Conservation (phyloP, 2,888 invertebrate species). For the Cynaeus angustus region DNA sequence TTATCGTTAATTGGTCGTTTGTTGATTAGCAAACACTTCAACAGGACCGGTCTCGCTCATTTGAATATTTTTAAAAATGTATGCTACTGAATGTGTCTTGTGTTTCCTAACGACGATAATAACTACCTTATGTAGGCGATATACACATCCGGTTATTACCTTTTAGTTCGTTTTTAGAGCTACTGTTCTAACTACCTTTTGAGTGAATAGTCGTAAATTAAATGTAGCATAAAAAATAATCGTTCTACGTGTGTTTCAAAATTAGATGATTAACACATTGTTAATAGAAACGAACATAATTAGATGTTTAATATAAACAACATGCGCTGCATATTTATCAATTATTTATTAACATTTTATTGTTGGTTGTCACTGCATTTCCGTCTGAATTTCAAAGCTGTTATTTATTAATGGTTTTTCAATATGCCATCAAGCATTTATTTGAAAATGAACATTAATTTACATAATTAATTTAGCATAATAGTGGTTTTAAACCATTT, state of each 20-base stretch:
- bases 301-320: neutral
- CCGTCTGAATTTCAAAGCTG: neutral
- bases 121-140: neutral
- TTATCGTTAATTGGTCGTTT: constrained; percentile 16
- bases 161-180: neutral
- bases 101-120: neutral
- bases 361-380: neutral
- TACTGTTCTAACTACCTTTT: neutral
- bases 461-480: neutral
- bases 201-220: too few species aligned
- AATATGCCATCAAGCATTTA: neutral
- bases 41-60: constrained; percentile 15
- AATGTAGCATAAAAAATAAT: too few species aligned
- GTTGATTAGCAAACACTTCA: constrained; percentile 15
- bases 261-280: neutral
- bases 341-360: neutral
- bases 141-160: neutral
- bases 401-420: neutral
- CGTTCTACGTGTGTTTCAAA: neutral
- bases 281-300: neutral
- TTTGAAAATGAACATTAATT: neutral
- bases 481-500: too few species aligned
- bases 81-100: neutral
- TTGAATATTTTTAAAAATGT: constrained; percentile 1
- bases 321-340: neutral